Percentiles rank a stretch among this genome's conserved stretches.
These are phyloP conservation scores for Channa argus DNA, from an alignment of 2,113 vertebrate genomes.

Conservation along the genomic window DNA sequence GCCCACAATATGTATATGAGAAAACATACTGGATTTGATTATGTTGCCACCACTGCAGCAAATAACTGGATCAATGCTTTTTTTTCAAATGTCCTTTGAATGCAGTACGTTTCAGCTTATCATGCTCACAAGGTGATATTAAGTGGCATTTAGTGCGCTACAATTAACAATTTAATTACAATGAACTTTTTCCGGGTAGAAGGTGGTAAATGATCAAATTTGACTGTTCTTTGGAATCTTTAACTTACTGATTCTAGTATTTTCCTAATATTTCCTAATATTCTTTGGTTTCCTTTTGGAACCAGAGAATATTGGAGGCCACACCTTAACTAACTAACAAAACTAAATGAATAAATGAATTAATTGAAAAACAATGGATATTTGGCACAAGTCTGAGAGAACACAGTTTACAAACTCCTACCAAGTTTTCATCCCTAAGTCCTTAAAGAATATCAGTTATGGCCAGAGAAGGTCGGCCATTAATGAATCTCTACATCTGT, in stretches of 20 bases:
- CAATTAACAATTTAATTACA: no score
- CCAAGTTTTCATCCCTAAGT: slow-evolving; percentile 3
- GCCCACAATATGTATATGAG: slow-evolving; percentile 4
- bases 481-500: slow-evolving; percentile 65
- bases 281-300: no score
- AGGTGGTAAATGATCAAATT: neutral
- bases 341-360: neutral
- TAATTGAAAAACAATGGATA: neutral
- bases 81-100: neutral
- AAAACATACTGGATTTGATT: neutral
- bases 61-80: neutral
- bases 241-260: neutral
- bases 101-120: no score
- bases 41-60: no score
- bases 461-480: slow-evolving; percentile 19
- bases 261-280: no score
- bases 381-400: slow-evolving; percentile 20
- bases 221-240: neutral
- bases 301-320: no score
- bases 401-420: neutral
- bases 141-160: neutral
- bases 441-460: slow-evolving; percentile 37
- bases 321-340: neutral
- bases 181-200: neutral
- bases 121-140: no score